These are phyloP conservation scores for Boleophthalmus pectinirostris DNA, from an alignment of 2,113 vertebrate genomes.

Conservation along the genomic window DNA sequence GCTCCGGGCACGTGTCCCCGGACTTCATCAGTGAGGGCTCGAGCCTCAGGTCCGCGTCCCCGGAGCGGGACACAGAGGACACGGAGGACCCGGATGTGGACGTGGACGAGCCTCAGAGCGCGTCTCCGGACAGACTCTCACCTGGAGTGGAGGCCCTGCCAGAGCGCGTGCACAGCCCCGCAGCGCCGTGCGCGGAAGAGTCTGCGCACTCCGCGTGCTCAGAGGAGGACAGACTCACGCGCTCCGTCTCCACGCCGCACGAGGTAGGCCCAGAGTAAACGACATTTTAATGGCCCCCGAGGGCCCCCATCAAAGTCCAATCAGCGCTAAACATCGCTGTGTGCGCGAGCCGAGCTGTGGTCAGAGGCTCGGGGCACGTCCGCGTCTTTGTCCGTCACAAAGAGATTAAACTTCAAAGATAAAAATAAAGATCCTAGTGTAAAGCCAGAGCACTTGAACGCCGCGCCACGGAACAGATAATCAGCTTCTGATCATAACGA, in stretches of 20 bases:
- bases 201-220: slow-evolving; percentile 58
- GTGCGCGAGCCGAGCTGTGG: neutral
- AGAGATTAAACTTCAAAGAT: neutral
- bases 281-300: slow-evolving; percentile 52
- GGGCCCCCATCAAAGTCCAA: slow-evolving; percentile 28
- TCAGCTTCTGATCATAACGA: neutral
- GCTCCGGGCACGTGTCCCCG: slow-evolving; percentile 85
- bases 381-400: neutral
- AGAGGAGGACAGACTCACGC: slow-evolving; percentile 70
- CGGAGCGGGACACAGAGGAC: slow-evolving; percentile 85
- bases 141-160: slow-evolving; percentile 56
- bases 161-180: slow-evolving; percentile 43
- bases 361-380: too few relatives aligned
- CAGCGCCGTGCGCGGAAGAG: slow-evolving; percentile 51
- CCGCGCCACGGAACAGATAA: neutral
- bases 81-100: slow-evolving; percentile 87
- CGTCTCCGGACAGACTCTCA: slow-evolving; percentile 54
- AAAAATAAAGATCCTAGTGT: neutral
- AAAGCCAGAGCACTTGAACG: neutral
- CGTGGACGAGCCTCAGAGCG: slow-evolving; percentile 80
- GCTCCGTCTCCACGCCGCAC: slow-evolving; percentile 68
- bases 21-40: slow-evolving; percentile 94
- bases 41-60: slow-evolving; percentile 88
- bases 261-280: slow-evolving; percentile 70
- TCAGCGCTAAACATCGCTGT: slow-evolving; percentile 7